Evolutionary conservation across 2,797 vertebrate genomes (phyloP), one percentile per base, ranked within the genome.

Genomic region (Falco cherrug): DNA sequence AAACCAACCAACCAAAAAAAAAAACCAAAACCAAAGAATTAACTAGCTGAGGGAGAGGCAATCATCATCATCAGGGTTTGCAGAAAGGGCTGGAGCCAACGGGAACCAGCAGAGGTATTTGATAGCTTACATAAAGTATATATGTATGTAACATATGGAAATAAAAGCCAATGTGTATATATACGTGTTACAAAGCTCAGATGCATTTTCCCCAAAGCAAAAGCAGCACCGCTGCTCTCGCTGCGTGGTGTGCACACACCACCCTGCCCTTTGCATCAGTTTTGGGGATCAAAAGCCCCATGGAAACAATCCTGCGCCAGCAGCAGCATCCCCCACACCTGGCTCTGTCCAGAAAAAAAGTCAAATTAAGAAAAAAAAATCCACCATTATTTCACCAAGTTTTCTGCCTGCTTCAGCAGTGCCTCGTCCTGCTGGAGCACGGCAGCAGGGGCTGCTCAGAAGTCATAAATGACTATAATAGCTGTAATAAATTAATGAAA

Each of bases 21-120:
- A 39, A 39, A 39, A 12, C 39, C 39, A 39, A 39, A 39, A 39
- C 39, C 39, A 39, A 82, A 96, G 41, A 41, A 96, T 95, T 97
- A 95, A 92, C 90, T 82, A 51, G 75, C 65, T 95, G 93, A 94
- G 56, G 82, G 94, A 94, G 96, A 92, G 41, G 89, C 81, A 94
- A 61, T 94, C n/a, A 20, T 74, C 86, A 74, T 86, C 75, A 84
- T 67, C 39, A 63, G 65, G 59, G 17, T 33, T 74, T 43, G 26
- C 33, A 61, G 35, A n/a, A 79, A 26, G 20, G 2, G 11, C 13
- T 51, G 57, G 50, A 54, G 24, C 14, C 57, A 65, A 14, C 2
- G 1, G 26, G 16, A 76, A 45, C 18, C 19, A 67, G 39, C 20
- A 31, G 25, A 80, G 6, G 7, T 33, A 19, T 61, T 57, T 68